Evolutionary conservation across 1,140 invertebrate genomes (phyloP).

Genomic region (Dendroctonus ponderosae): DNA sequence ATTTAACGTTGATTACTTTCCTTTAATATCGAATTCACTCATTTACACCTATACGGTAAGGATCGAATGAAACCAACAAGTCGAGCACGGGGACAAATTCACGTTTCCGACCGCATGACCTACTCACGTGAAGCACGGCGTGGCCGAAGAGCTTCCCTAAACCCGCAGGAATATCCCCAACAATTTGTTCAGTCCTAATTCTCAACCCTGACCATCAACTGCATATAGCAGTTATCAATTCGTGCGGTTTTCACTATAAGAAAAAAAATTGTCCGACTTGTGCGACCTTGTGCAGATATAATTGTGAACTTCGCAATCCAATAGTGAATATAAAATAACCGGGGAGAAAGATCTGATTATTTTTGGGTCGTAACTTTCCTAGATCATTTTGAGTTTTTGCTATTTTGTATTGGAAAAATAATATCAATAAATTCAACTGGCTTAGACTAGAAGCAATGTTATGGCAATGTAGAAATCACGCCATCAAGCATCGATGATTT

Average conservation of each 20-base stretch:
- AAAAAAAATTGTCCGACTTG: background rate
- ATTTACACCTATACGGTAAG: background rate
- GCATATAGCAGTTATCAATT: background rate
- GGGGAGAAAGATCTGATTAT: constrained; percentile 11
- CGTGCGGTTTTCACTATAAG: background rate
- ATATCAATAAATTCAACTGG: too few species aligned
- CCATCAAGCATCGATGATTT: too few species aligned
- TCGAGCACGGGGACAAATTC: constrained; percentile 11
- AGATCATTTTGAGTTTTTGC: constrained; percentile 8
- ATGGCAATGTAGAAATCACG: too few species aligned
- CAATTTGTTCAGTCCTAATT: constrained; percentile 1
- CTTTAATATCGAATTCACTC: too few species aligned
- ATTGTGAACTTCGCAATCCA: background rate
- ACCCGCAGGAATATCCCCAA: constrained; percentile 13
- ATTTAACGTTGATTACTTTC: too few species aligned
- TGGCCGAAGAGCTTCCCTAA: constrained; percentile 21
- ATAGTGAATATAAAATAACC: constrained; percentile 27
- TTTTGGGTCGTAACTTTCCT: constrained; percentile 31
- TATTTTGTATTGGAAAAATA: background rate
- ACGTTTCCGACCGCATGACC: constrained; percentile 30
- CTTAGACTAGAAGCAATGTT: too few species aligned
- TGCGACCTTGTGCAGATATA: too few species aligned
- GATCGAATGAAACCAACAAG: background rate
- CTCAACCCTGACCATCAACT: too few species aligned
- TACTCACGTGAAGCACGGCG: constrained; percentile 33